Conservation (phyloP, 2,888 invertebrate species). For the Timema cristinae region DNA sequence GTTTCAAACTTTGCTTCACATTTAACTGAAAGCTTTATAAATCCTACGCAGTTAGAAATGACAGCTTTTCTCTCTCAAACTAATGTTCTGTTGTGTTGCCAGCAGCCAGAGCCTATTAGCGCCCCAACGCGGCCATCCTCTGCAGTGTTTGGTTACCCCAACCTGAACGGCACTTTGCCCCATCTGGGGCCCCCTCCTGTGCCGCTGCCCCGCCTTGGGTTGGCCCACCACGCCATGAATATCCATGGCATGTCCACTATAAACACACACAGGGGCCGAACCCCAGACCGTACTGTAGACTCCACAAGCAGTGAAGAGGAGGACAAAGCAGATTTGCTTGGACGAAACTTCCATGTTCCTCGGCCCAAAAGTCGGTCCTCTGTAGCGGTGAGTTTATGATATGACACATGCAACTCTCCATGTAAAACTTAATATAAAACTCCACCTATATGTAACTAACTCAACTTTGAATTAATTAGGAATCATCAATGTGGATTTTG, state of each 20-base stretch:
- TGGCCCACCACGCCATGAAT: slow-evolving; percentile 20
- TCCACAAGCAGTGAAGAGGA: slow-evolving; percentile 51
- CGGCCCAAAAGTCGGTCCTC: slow-evolving; percentile 75
- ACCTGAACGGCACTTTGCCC: slow-evolving; percentile 50
- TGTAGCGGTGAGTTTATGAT: slow-evolving; percentile 51
- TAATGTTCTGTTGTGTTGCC: slow-evolving; percentile 37
- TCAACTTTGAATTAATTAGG: no score
- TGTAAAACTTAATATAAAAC: no score
- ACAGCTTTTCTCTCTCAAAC: no score
- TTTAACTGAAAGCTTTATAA: no score
- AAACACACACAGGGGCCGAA: slow-evolving; percentile 24
- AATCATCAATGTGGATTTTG: no score
- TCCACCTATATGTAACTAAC: no score
- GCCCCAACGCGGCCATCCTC: slow-evolving; percentile 62
- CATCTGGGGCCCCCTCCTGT: slow-evolving; percentile 34
- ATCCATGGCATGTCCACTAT: slow-evolving; percentile 20
- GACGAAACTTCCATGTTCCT: slow-evolving; percentile 68
- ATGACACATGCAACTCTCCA: no score
- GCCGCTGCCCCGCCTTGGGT: slow-evolving; percentile 36
- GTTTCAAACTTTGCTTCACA: no score
- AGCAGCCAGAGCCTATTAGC: slow-evolving; percentile 64
- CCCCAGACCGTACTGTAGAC: slow-evolving; percentile 41
- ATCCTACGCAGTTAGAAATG: no score
- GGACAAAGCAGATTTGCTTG: slow-evolving; percentile 71
- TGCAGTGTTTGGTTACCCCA: slow-evolving; percentile 73